These are phyloP conservation scores for Caradrina kadenii DNA, from an alignment of 2,888 invertebrate species.

Conservation along the genomic window DNA sequence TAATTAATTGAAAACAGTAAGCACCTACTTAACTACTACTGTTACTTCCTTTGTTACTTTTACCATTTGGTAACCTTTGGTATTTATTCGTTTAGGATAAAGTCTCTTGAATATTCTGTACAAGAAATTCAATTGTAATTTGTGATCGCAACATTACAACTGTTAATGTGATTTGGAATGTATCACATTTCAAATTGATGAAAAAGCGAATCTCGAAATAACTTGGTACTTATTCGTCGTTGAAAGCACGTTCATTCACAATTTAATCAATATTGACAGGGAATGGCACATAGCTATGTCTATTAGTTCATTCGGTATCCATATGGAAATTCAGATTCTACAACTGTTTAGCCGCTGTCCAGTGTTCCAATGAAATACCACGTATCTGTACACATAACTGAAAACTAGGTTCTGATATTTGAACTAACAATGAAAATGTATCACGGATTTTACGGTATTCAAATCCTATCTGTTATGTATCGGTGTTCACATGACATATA, in stretches of 20 bases:
- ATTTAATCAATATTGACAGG: slow-evolving; percentile 20
- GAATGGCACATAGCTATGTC: background rate
- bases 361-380: slow-evolving; percentile 17
- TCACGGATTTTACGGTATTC: background rate
- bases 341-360: slow-evolving; percentile 3
- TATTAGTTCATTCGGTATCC: slow-evolving; percentile 11
- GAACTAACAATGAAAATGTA: slow-evolving; percentile 15
- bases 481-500: no score
- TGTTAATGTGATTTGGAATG: background rate
- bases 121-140: slow-evolving; percentile 11
- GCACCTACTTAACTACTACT: no score
- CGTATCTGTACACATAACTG: slow-evolving; percentile 32
- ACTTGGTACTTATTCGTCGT: slow-evolving; percentile 13
- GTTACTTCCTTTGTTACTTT: background rate
- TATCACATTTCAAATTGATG: slow-evolving; percentile 15
- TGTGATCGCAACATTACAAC: background rate
- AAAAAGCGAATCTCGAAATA: slow-evolving; percentile 12
- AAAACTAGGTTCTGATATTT: slow-evolving; percentile 15
- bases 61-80: background rate
- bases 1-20: no score
- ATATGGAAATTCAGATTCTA: slow-evolving; percentile 22
- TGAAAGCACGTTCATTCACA: background rate
- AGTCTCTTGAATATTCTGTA: background rate
- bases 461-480: no score
- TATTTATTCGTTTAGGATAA: background rate